These are phyloP conservation scores for Timandra comae DNA, from an alignment of 2,888 invertebrate species.

Conservation along the genomic window DNA sequence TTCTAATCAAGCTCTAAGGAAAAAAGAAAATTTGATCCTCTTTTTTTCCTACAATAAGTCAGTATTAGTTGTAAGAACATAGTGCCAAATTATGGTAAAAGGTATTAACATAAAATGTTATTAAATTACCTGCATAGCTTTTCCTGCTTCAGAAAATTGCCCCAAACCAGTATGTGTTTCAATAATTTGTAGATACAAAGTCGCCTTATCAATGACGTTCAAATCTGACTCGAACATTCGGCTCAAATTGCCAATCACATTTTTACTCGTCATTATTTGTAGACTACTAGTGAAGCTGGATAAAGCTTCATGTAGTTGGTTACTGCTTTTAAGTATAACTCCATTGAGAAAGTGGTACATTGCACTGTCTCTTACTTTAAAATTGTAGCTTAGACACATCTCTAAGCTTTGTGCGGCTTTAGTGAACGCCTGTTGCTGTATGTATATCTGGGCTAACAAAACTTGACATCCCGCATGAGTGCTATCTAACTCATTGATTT, in stretches of 20 bases:
- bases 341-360: conserved; percentile 93
- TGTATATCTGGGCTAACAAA: conserved; percentile 89
- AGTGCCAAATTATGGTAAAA: no score
- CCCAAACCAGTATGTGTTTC: conserved; percentile 83
- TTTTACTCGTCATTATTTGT: conserved; percentile 75
- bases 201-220: conserved; percentile 86
- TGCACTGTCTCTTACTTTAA: conserved; percentile 93
- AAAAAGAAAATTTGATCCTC: background rate
- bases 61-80: conserved; percentile 3
- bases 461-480: conserved; percentile 90
- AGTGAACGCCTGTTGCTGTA: conserved; percentile 81
- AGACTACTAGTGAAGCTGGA: conserved; percentile 86
- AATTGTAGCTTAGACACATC: conserved; percentile 93
- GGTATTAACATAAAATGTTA: no score
- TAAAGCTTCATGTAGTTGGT: conserved; percentile 82
- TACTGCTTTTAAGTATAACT: conserved; percentile 85
- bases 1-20: conserved; percentile 1
- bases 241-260: conserved; percentile 25
- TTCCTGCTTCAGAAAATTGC: conserved; percentile 86
- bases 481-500: conserved; percentile 85
- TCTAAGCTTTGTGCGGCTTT: conserved; percentile 92
- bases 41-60: background rate
- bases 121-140: conserved; percentile 81
- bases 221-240: conserved; percentile 62
- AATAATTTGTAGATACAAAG: conserved; percentile 91